Evolutionary conservation across 2,113 vertebrate species (phyloP).

Genomic region (Xenus cinereus): DNA sequence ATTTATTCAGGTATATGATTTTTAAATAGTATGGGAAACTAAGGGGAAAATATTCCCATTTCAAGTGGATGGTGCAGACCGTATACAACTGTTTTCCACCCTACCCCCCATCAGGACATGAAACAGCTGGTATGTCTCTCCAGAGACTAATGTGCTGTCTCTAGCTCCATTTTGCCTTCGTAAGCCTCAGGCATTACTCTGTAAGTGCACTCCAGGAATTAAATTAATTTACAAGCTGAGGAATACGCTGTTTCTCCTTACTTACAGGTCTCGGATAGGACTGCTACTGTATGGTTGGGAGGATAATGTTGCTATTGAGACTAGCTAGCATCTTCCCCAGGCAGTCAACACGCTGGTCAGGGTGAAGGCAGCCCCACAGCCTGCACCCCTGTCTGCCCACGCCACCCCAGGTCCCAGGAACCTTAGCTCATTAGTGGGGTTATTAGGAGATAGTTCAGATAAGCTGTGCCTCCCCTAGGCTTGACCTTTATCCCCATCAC

Average conservation of each 20-base stretch:
- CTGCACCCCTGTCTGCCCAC: background rate
- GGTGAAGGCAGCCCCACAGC: background rate
- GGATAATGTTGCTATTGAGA: background rate
- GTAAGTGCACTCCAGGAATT: slow-evolving; percentile 49
- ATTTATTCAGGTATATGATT: background rate
- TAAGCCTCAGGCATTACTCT: slow-evolving; percentile 45
- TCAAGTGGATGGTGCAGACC: background rate
- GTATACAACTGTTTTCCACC: background rate
- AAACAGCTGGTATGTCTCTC: slow-evolving; percentile 41
- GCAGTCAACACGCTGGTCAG: background rate
- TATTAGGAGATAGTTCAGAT: background rate
- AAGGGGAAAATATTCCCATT: background rate
- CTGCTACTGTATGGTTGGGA: slow-evolving; percentile 2
- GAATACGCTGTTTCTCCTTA: slow-evolving; percentile 6
- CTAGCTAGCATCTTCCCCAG: background rate
- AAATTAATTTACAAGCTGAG: slow-evolving; percentile 60
- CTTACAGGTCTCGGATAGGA: slow-evolving; percentile 25
- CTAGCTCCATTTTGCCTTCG: slow-evolving; percentile 30
- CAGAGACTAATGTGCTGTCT: background rate
- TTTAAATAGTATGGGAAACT: background rate
- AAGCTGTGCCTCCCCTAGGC: background rate
- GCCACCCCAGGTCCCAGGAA: background rate
- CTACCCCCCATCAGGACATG: background rate
- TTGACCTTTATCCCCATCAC: background rate
- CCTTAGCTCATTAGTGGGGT: background rate